Evolutionary conservation across 2,888 invertebrate genomes (phyloP), one percentile per base, ranked within the genome.

Genomic region (Orchesellides sinensis): DNA sequence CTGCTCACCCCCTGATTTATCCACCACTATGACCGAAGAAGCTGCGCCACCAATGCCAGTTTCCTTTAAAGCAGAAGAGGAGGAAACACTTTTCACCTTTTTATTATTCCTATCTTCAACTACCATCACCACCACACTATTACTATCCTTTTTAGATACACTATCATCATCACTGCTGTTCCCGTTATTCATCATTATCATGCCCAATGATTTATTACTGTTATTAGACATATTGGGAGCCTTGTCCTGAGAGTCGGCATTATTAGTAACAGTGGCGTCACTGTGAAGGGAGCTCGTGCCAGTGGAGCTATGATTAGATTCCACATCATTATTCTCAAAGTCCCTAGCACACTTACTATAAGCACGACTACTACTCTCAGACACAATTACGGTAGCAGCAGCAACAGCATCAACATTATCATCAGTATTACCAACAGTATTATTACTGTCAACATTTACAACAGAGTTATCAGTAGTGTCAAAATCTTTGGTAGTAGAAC

Each of bases 251-350:
- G 80, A 66, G 29, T 47, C 23, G n/a, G 52, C 70, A 52, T 25
- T 35, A 63, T 49, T 81, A 68, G 29, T 72, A 52, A 35, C 52
- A 61, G 52, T 45, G 35, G 45, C 61, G 54, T 81, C 68, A 73
- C 66, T 72, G 40, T 70, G 49, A 80, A 73, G 72, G 27, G 84
- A 79, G 21, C 52, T 74, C 49, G 66, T 69, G 59, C 72, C 79
- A 1, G 32, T 74, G 56, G 82, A 75, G 79, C 70, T 75, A 70
- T 68, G 72, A 69, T 52, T 73, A 82, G 63, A 56, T 77, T 82
- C 65, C 70, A 79, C 77, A 56, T 86, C 84, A 84, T 86, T 85
- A 82, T 85, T 86, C 29, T 87, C 87, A 81, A 87, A 69, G 69
- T 86, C 86, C 79, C 85, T 86, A 83, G 32, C 73, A 81, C 77